phyloP scores from a whole-genome alignment of 2,888 invertebrate genomes.

The Habroteleia sp. region DNA sequence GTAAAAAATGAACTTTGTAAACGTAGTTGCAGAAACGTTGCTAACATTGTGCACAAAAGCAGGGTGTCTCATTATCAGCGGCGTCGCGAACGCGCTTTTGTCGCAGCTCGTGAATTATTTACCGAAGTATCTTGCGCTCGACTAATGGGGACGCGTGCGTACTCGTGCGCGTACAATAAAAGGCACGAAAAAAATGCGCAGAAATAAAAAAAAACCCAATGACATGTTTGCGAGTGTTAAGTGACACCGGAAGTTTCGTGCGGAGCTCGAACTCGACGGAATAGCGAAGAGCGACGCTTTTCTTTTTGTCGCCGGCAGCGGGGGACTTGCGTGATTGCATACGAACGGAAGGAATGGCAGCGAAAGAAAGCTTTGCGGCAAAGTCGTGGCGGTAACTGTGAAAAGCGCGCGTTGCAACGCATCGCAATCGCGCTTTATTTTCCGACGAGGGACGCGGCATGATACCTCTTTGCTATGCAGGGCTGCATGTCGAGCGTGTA shows the following conservation, averaged over 20 bases:
- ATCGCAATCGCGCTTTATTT: slow-evolving; percentile 69
- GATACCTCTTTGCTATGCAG: slow-evolving; percentile 36
- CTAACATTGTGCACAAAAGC: slow-evolving; percentile 14
- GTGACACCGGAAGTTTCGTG: slow-evolving; percentile 33
- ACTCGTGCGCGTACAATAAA: no score
- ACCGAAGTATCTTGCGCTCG: slow-evolving; percentile 29
- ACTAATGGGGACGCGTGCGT: slow-evolving; percentile 14
- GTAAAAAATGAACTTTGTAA: slow-evolving; percentile 4
- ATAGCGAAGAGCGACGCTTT: slow-evolving; percentile 26
- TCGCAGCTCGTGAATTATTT: slow-evolving; percentile 35
- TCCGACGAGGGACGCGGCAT: slow-evolving; percentile 41
- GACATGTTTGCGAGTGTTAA: slow-evolving; percentile 13
- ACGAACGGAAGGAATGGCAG: slow-evolving; percentile 68
- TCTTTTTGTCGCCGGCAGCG: slow-evolving; percentile 41
- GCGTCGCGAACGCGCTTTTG: slow-evolving; percentile 26
- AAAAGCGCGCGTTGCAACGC: slow-evolving; percentile 60
- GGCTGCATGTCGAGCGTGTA: slow-evolving; percentile 31
- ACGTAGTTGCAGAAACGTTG: neutral
- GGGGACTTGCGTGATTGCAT: slow-evolving; percentile 67
- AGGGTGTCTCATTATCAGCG: slow-evolving; percentile 21
- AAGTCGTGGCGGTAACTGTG: slow-evolving; percentile 53
- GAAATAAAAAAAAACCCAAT: slow-evolving; percentile 8
- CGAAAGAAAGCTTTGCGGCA: slow-evolving; percentile 58
- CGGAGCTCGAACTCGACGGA: slow-evolving; percentile 25
- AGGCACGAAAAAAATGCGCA: neutral